Percentiles rank a stretch among this genome's conserved stretches.
These are phyloP conservation scores for Dinocampus coccinellae DNA, from an alignment of 2,888 invertebrate species.

Conservation along the genomic window DNA sequence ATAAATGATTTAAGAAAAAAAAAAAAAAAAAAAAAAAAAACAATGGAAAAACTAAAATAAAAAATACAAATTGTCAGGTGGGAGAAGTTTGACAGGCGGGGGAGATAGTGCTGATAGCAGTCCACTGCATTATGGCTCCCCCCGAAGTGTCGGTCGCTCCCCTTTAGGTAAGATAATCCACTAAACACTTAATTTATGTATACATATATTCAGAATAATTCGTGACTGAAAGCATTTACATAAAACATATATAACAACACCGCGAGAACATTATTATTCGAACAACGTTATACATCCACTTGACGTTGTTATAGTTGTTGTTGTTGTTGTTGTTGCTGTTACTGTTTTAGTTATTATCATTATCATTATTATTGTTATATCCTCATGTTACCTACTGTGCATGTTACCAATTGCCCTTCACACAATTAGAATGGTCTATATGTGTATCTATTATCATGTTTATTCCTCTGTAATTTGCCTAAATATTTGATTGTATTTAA, in stretches of 20 bases:
- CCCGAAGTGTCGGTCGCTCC: slow-evolving; percentile 73
- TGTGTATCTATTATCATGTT: background rate
- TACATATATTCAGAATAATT: background rate
- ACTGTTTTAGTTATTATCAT: no score
- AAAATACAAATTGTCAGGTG: slow-evolving; percentile 62
- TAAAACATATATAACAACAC: slow-evolving; percentile 20
- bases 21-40: slow-evolving; percentile 48
- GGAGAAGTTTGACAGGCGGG: slow-evolving; percentile 66
- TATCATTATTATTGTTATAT: no score
- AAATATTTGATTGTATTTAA: background rate
- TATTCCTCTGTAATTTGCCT: background rate
- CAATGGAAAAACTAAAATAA: slow-evolving; percentile 49
- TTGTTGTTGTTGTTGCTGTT: no score
- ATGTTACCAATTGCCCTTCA: background rate
- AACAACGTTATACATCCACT: slow-evolving; percentile 5
- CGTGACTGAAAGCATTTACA: background rate
- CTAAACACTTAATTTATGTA: slow-evolving; percentile 29
- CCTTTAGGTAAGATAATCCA: slow-evolving; percentile 70
- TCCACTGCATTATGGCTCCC: slow-evolving; percentile 72
- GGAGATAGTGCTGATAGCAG: slow-evolving; percentile 73
- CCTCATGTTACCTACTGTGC: background rate
- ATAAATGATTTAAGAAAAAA: slow-evolving; percentile 51
- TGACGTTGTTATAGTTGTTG: slow-evolving; percentile 2
- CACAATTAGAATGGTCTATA: background rate
- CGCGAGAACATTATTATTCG: slow-evolving; percentile 13